phyloP scores from a whole-genome alignment of 2,113 vertebrate species.

The Neotragus pygmaeus region DNA sequence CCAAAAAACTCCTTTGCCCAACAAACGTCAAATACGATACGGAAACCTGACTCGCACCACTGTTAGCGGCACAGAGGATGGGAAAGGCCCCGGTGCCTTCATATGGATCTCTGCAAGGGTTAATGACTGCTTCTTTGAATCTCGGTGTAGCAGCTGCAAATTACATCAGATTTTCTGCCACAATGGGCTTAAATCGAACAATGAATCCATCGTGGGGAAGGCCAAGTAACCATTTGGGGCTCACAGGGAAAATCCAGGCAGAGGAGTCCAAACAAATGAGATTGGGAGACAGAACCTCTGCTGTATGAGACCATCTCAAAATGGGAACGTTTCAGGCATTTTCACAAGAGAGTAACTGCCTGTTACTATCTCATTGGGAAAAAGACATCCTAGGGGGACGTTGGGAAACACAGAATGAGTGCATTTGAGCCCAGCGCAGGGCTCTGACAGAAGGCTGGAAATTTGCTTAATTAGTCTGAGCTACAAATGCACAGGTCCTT shows the following conservation, averaged over 20 bases:
- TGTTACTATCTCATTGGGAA: not conserved
- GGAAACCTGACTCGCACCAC: not conserved
- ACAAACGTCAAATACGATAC: not conserved
- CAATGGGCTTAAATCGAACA: constrained; percentile 65
- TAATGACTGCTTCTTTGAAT: constrained; percentile 68
- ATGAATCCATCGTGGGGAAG: constrained; percentile 43
- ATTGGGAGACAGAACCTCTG: not conserved
- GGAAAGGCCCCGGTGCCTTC: not conserved
- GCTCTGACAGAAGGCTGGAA: not conserved
- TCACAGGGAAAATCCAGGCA: constrained; percentile 30
- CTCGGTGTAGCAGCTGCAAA: constrained; percentile 50
- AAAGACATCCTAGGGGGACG: not conserved
- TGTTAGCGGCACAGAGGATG: not conserved
- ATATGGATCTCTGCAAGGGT: constrained; percentile 27
- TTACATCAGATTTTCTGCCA: constrained; percentile 76
- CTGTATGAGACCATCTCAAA: constrained; percentile 45
- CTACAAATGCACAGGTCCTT: not conserved
- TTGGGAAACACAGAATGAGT: not conserved
- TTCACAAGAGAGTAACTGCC: not conserved
- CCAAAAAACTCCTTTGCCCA: not conserved
- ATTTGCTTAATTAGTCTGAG: not conserved
- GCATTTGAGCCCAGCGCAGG: not conserved
- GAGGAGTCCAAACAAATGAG: constrained; percentile 43
- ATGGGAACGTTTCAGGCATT: not conserved
- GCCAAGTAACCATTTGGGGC: constrained; percentile 50